Evolutionary conservation across 2,113 vertebrate genomes (phyloP).

Genomic region (Dasyornis broadbenti): DNA sequence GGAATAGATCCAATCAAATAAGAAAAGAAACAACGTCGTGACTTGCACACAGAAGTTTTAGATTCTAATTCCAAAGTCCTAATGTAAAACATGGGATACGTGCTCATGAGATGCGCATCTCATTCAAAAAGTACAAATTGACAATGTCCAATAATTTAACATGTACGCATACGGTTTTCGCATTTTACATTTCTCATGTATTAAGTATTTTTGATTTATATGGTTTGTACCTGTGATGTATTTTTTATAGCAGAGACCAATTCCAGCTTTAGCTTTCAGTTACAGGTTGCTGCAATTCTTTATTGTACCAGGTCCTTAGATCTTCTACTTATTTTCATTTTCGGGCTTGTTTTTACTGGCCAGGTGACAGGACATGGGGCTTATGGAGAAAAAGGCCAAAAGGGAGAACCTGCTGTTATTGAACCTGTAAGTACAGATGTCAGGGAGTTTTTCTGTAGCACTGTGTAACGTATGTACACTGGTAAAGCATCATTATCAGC

Average conservation of each 20-base stretch:
- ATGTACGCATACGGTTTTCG: not conserved
- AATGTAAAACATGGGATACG: not conserved
- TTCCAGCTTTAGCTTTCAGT: constrained; percentile 56
- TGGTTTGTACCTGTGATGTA: not conserved
- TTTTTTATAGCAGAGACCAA: not conserved
- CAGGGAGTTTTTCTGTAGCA: not conserved
- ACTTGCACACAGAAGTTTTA: not conserved
- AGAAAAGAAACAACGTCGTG: not conserved
- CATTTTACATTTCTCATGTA: not conserved
- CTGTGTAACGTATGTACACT: not conserved
- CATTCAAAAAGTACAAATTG: not conserved
- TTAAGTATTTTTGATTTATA: not conserved
- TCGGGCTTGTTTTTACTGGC: not conserved
- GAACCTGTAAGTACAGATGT: constrained; percentile 86
- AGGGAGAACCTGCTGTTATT: constrained; percentile 93
- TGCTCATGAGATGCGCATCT: not conserved
- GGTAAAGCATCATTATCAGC: not conserved
- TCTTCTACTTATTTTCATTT: not conserved
- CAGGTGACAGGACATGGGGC: constrained; percentile 81
- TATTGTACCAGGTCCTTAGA: not conserved
- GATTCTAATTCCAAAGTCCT: not conserved
- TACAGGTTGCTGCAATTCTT: not conserved
- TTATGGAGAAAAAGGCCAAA: constrained; percentile 91
- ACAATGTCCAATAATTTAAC: not conserved
- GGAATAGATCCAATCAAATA: not conserved